Percentiles rank a stretch among this genome's conserved stretches.
These are phyloP conservation scores for Sebastiscus tertius DNA, from an alignment of 2,797 vertebrate genomes.

Conservation along the genomic window DNA sequence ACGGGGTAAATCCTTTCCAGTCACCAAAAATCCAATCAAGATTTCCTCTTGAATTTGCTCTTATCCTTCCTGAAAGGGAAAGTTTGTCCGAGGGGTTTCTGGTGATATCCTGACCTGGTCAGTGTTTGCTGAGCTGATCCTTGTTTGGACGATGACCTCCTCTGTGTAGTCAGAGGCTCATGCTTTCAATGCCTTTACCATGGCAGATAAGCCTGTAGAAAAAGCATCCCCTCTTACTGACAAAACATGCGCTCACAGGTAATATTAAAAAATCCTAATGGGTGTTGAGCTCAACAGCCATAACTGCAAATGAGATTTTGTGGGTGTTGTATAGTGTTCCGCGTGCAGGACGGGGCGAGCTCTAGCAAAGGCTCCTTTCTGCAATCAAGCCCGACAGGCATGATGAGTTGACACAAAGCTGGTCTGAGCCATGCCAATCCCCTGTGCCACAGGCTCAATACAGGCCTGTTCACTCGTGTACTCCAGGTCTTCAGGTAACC, in stretches of 20 bases:
- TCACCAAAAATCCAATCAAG: constrained; percentile 86
- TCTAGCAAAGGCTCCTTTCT: constrained; percentile 83
- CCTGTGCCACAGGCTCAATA: constrained; percentile 77
- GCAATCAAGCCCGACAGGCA: constrained; percentile 86
- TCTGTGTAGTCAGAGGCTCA: constrained; percentile 89
- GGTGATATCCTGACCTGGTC: constrained; percentile 83
- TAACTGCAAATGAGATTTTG: constrained; percentile 86
- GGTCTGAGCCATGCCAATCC: constrained; percentile 81
- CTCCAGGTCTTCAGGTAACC: constrained; percentile 78
- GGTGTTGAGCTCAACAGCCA: constrained; percentile 85
- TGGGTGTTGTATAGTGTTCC: constrained; percentile 85
- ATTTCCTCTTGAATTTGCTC: constrained; percentile 77
- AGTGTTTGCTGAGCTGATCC: constrained; percentile 88
- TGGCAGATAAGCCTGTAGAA: constrained; percentile 86
- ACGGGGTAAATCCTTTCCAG: constrained; percentile 87
- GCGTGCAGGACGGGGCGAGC: constrained; percentile 73
- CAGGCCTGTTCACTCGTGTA: constrained; percentile 81
- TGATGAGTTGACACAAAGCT: constrained; percentile 87
- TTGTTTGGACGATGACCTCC: constrained; percentile 86
- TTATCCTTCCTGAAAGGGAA: constrained; percentile 77
- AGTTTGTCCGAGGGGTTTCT: constrained; percentile 80
- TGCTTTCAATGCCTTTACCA: constrained; percentile 90
- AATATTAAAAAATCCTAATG: constrained; percentile 82
- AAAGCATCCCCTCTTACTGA: constrained; percentile 79
- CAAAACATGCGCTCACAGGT: constrained; percentile 77